phyloP scores from a whole-genome alignment of 2,888 invertebrate genomes.

The Drosophila algonquin region DNA sequence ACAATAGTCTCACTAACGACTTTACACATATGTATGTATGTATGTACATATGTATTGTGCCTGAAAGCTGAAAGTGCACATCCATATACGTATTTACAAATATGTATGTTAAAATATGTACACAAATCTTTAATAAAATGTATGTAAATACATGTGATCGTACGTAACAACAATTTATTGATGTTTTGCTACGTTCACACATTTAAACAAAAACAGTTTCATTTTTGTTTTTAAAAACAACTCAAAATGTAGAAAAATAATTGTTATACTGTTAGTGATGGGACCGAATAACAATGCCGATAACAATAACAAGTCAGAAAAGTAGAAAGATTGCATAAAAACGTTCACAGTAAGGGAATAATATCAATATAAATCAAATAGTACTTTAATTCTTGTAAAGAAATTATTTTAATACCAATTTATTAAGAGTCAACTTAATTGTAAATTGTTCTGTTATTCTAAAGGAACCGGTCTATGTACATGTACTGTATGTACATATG shows the following conservation, averaged over 20 bases:
- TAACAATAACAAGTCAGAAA: neutral
- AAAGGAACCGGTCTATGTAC: neutral
- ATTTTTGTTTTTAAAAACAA: neutral
- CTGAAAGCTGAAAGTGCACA: too few species aligned
- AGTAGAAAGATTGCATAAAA: neutral
- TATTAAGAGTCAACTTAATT: neutral
- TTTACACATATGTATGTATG: neutral
- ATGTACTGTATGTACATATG: neutral
- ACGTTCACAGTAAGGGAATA: neutral
- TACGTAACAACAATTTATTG: too few species aligned
- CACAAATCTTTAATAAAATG: neutral
- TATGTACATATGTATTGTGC: neutral
- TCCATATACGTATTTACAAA: neutral
- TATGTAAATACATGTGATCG: too few species aligned
- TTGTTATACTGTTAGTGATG: neutral
- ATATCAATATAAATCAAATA: neutral
- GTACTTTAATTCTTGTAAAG: neutral
- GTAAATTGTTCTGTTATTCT: neutral
- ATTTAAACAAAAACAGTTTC: neutral
- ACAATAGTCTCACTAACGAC: too few species aligned
- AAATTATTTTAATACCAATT: neutral
- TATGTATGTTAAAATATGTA: neutral
- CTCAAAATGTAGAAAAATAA: too few species aligned
- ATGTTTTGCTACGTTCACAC: too few species aligned
- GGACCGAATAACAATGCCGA: neutral